Conservation (phyloP, 2,797 vertebrate species). For the Hyperoplus immaculatus region DNA sequence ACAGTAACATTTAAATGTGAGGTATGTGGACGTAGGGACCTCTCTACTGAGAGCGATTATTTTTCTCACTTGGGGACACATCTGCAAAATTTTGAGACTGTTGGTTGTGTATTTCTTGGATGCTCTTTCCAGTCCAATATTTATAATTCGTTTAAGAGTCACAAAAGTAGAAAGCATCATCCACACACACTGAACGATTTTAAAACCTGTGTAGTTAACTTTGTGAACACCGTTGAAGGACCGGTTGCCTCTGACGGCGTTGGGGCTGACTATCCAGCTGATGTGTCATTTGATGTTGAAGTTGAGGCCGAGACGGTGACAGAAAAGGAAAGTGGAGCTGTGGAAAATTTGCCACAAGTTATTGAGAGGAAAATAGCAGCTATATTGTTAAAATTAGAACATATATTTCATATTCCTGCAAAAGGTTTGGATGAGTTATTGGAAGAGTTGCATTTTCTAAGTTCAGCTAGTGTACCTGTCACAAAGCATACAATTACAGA, state of each 20-base stretch:
- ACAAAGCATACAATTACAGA: neutral
- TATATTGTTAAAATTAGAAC: neutral
- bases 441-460: neutral
- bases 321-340: neutral
- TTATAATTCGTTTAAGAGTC: constrained; percentile 35
- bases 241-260: constrained; percentile 9
- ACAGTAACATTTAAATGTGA: constrained; percentile 42
- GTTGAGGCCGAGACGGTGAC: neutral
- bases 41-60: constrained; percentile 31
- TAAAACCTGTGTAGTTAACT: constrained; percentile 26
- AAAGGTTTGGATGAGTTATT: neutral
- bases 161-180: constrained; percentile 47
- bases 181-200: constrained; percentile 40
- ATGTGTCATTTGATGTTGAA: neutral
- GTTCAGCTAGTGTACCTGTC: neutral
- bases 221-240: neutral
- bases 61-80: constrained; percentile 37
- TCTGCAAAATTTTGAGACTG: constrained; percentile 25
- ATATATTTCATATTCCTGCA: no score
- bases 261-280: neutral
- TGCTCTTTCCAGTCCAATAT: constrained; percentile 48
- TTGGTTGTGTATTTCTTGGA: constrained; percentile 37
- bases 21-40: constrained; percentile 24
- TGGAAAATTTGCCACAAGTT: neutral
- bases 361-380: neutral